These are phyloP conservation scores for Halesus radiatus DNA, from an alignment of 1,140 invertebrate genomes.

Conservation along the genomic window DNA sequence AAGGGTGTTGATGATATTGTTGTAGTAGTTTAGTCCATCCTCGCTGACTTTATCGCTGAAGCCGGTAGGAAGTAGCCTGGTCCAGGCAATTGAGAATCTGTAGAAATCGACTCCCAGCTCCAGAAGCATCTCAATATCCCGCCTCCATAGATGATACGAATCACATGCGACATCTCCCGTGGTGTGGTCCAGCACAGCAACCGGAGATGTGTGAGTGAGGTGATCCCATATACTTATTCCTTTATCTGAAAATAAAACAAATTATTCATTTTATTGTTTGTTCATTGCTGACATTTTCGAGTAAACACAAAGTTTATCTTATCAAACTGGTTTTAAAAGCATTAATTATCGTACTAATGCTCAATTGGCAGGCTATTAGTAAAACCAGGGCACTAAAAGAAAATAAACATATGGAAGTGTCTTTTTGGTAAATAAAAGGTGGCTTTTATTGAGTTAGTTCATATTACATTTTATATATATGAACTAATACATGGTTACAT, in stretches of 20 bases:
- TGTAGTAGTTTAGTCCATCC: constrained; percentile 71
- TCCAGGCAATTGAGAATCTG: constrained; percentile 73
- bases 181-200: constrained; percentile 65
- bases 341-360: too few species aligned
- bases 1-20: constrained; percentile 69
- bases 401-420: too few species aligned
- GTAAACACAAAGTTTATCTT: not conserved
- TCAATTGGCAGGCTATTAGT: too few species aligned
- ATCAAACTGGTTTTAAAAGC: not conserved
- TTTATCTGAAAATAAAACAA: constrained; percentile 62
- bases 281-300: not conserved
- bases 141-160: constrained; percentile 64
- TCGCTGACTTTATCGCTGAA: constrained; percentile 64
- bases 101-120: constrained; percentile 67
- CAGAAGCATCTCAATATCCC: constrained; percentile 72
- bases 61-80: constrained; percentile 69
- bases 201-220: constrained; percentile 62
- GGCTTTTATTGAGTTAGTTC: too few species aligned
- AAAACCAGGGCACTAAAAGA: too few species aligned
- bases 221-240: constrained; percentile 69
- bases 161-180: constrained; percentile 66
- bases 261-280: not conserved
- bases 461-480: too few species aligned
- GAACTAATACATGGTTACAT: too few species aligned
- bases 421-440: too few species aligned